A percentile compares a stretch with the other conserved stretches of the same genome.
phyloP scores from a whole-genome alignment of 92 coral and sea anemone genomes.

The Hydrozoanthus gracilis region DNA sequence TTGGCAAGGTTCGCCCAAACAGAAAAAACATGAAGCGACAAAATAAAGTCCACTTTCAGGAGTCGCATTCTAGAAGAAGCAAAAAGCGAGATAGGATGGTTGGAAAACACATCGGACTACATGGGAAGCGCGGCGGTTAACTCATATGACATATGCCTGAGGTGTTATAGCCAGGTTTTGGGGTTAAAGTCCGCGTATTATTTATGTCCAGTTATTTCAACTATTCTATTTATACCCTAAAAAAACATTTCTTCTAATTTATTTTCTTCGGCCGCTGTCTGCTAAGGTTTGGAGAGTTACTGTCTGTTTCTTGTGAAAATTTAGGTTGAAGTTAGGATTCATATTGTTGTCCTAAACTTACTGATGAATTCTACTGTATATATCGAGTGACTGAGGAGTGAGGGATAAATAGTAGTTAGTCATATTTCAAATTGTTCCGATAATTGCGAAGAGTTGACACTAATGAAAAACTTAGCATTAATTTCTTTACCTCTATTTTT shows the following conservation, averaged over 20 bases:
- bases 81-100: slow-evolving; percentile 92
- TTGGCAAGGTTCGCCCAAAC: slow-evolving; percentile 65
- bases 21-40: slow-evolving; percentile 78
- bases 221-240: slow-evolving; percentile 27
- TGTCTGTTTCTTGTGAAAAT: slow-evolving; percentile 42
- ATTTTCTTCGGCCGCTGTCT: slow-evolving; percentile 28
- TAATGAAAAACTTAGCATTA: slow-evolving; percentile 24
- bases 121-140: slow-evolving; percentile 92
- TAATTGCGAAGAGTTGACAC: slow-evolving; percentile 4
- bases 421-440: slow-evolving; percentile 32
- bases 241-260: slow-evolving; percentile 40
- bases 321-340: slow-evolving; percentile 28
- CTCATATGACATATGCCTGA: neutral
- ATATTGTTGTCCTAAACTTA: slow-evolving; percentile 27
- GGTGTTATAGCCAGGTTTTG: neutral
- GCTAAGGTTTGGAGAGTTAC: slow-evolving; percentile 25
- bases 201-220: slow-evolving; percentile 1
- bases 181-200: slow-evolving; percentile 53
- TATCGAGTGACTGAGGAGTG: slow-evolving; percentile 12
- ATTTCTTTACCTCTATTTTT: slow-evolving; percentile 41
- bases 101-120: slow-evolving; percentile 91
- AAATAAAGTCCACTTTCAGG: slow-evolving; percentile 86
- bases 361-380: neutral
- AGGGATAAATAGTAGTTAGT: slow-evolving; percentile 26
- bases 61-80: slow-evolving; percentile 82